Percentiles rank a stretch among this genome's conserved stretches.
Evolutionary conservation across 1,140 invertebrate species (phyloP).

Genomic region (Drosophila lacteicornis): DNA sequence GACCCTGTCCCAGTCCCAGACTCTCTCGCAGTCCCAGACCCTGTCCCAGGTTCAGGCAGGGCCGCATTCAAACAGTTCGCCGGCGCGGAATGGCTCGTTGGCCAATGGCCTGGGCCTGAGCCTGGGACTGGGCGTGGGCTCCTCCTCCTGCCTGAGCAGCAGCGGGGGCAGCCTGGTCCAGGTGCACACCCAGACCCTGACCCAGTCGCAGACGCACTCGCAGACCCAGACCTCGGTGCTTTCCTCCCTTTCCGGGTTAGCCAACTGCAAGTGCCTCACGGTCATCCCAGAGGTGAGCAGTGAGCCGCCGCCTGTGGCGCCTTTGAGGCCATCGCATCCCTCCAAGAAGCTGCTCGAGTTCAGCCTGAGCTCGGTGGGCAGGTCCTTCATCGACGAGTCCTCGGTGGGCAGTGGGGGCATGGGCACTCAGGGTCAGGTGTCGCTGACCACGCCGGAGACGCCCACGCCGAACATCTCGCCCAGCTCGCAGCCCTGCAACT

Average conservation of each 20-base stretch:
- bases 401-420: neutral
- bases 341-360: slow-evolving; percentile 75
- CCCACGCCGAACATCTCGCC: slow-evolving; percentile 87
- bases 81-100: slow-evolving; percentile 87
- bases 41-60: slow-evolving; percentile 16
- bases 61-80: slow-evolving; percentile 85
- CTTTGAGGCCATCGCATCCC: slow-evolving; percentile 8
- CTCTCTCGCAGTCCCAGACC: slow-evolving; percentile 5
- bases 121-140: slow-evolving; percentile 86
- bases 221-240: slow-evolving; percentile 47
- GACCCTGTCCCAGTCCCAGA: slow-evolving; percentile 6
- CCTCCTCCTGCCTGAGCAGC: slow-evolving; percentile 67
- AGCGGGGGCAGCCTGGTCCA: slow-evolving; percentile 64
- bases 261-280: slow-evolving; percentile 76
- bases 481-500: slow-evolving; percentile 84
- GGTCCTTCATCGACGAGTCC: slow-evolving; percentile 82
- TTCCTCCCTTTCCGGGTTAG: slow-evolving; percentile 37
- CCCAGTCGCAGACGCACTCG: slow-evolving; percentile 39
- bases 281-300: slow-evolving; percentile 74
- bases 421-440: slow-evolving; percentile 56
- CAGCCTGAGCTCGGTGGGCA: slow-evolving; percentile 81
- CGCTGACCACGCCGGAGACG: slow-evolving; percentile 86
- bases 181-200: slow-evolving; percentile 34
- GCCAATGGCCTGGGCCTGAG: slow-evolving; percentile 82
- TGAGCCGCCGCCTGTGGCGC: slow-evolving; percentile 14